These are phyloP conservation scores for Strigamia crassipes DNA, from an alignment of 2,888 invertebrate genomes.

Conservation along the genomic window DNA sequence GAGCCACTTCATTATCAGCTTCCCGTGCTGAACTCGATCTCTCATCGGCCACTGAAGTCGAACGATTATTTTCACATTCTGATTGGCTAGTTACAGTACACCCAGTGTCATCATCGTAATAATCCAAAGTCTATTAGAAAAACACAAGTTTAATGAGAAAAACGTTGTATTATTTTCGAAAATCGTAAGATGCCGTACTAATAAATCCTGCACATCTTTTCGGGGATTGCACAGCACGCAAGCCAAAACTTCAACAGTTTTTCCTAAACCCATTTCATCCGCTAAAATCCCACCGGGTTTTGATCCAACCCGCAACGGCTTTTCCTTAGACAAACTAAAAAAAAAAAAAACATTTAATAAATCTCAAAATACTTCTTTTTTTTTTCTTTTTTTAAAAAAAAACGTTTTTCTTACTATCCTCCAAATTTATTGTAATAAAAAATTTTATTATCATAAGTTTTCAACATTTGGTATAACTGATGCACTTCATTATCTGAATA, in stretches of 20 bases:
- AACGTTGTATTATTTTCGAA: too few species aligned
- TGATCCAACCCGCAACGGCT: conserved; percentile 53
- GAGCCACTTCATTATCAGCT: conserved; percentile 28
- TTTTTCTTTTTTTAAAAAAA: too few species aligned
- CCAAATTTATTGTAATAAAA: conserved; percentile 62
- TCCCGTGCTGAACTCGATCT: conserved; percentile 44
- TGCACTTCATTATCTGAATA: background rate
- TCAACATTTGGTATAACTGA: conserved; percentile 56
- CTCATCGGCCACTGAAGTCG: conserved; percentile 60
- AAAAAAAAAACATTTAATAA: conserved; percentile 31
- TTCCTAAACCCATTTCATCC: conserved; percentile 82
- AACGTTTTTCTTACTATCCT: conserved; percentile 56
- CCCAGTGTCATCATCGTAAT: too few species aligned
- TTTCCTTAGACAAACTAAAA: conserved; percentile 54
- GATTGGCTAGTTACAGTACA: too few species aligned
- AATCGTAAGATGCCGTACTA: conserved; percentile 55
- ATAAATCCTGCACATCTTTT: background rate
- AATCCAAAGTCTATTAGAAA: too few species aligned
- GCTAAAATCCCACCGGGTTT: conserved; percentile 74
- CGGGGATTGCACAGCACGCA: conserved; percentile 66
- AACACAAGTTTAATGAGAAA: too few species aligned
- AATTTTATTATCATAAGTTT: conserved; percentile 54
- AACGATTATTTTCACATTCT: too few species aligned
- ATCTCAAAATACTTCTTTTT: too few species aligned
- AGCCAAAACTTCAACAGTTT: conserved; percentile 76